Base-by-base conservation (phyloP, 92 coral and sea anemone genomes). In the Palythoa grandiflora region DNA sequence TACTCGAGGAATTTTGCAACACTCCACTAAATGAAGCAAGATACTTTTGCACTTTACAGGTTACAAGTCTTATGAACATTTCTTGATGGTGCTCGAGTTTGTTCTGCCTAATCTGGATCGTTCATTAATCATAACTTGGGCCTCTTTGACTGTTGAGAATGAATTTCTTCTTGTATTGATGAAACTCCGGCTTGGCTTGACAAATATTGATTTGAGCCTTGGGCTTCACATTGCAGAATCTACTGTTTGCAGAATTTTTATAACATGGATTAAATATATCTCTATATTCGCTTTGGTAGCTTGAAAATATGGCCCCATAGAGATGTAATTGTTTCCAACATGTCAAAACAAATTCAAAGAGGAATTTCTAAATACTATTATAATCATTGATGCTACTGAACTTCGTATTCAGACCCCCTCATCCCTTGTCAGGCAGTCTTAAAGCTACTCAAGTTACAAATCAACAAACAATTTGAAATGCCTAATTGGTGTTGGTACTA, bases 1-100 rank as follows among this genome's bases (percentile, higher is more conserved):
- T 90, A 9, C 73, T 86, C 19, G 79, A 79, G 84, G 59, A 66
- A 63, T 57, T 79, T 47, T 80, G 79, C 63, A 73, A 59, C 66
- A 8, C 77, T 73, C 72, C 79, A 20, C 40, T 35, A 55, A 80
- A 68, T 80, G 90, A 90, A 87, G 78, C 70, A 0, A 90, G 73
- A 61, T 90, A 90, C 75, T 72, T 90, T 55, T 52, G 44, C 93
- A 90, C 28, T 90, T 40, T 53, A 90, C 93, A 12, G 89, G 90
- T 28, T 68, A 66, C 12, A 68, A 39, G 15, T 84, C 50, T 35
- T 80, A 86, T 87, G 88, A 90, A 54, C 74, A 81, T 52, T 81
- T 90, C 83, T 48, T 55, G 66, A 87, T 76, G 86, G 88, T 87
- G 50, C 90, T 91, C 16, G 89, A 87, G 75, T 90, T 91, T 87